Conservation (phyloP, 2,888 invertebrate species). For the Loripinus fragilis region DNA sequence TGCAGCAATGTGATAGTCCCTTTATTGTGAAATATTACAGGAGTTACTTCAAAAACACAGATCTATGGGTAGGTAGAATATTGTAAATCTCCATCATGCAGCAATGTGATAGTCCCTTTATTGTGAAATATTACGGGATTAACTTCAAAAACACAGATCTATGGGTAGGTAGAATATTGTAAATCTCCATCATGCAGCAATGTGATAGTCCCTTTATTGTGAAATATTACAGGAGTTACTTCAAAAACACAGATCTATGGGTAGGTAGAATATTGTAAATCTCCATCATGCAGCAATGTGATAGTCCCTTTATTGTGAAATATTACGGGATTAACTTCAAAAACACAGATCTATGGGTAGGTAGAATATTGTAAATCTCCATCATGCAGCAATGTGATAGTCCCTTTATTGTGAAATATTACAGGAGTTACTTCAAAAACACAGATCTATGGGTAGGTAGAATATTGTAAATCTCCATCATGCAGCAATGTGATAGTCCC, state of each 20-base stretch:
- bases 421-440: conserved; percentile 99
- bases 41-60: conserved; percentile 99
- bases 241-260: conserved; percentile 99
- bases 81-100: conserved; percentile 99
- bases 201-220: conserved; percentile 99
- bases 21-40: conserved; percentile 99
- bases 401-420: conserved; percentile 99
- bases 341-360: conserved; percentile 99
- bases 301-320: conserved; percentile 99
- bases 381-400: conserved; percentile 99
- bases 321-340: conserved; percentile 99
- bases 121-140: conserved; percentile 99
- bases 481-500: conserved; percentile 99
- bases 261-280: conserved; percentile 99
- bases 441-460: conserved; percentile 99
- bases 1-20: conserved; percentile 99
- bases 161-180: conserved; percentile 99
- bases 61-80: conserved; percentile 97
- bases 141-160: conserved; percentile 99
- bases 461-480: conserved; percentile 99
- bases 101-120: conserved; percentile 99
- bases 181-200: conserved; percentile 99
- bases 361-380: conserved; percentile 99
- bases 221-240: conserved; percentile 99
- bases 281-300: conserved; percentile 99